These are phyloP conservation scores for Psilanteris sp. DNA, from an alignment of 1,140 invertebrate genomes.

Conservation along the genomic window DNA sequence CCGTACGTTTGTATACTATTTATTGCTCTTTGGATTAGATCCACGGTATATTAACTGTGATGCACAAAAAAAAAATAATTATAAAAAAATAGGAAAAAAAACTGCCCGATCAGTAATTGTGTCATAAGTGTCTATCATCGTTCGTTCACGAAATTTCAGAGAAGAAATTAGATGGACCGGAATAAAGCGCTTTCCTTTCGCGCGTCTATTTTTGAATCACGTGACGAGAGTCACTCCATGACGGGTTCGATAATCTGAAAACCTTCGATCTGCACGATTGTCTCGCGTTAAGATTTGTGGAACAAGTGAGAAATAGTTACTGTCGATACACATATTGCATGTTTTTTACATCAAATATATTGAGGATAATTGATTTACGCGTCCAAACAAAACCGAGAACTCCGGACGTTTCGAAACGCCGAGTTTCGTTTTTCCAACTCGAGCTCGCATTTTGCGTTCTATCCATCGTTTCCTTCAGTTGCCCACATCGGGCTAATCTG, in stretches of 20 bases:
- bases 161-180: constrained; percentile 1
- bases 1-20: too few species aligned
- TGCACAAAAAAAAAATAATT: neutral
- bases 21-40: too few species aligned
- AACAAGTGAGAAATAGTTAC: constrained; percentile 17
- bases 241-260: constrained; percentile 28
- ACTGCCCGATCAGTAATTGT: constrained; percentile 14
- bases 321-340: constrained; percentile 34
- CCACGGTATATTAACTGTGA: constrained; percentile 6
- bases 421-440: constrained; percentile 34
- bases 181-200: constrained; percentile 31
- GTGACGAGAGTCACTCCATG: constrained; percentile 11
- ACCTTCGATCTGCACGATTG: constrained; percentile 36
- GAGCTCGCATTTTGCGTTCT: too few species aligned
- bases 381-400: constrained; percentile 40
- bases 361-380: constrained; percentile 39
- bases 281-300: constrained; percentile 19
- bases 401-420: constrained; percentile 29
- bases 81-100: neutral
- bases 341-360: constrained; percentile 48
- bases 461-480: too few species aligned
- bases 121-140: constrained; percentile 17
- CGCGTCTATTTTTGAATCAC: constrained; percentile 40
- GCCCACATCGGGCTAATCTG: neutral
- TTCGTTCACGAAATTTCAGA: constrained; percentile 9